phyloP scores from a whole-genome alignment of 2,888 invertebrate genomes.

The Pantelozetes paolii region DNA sequence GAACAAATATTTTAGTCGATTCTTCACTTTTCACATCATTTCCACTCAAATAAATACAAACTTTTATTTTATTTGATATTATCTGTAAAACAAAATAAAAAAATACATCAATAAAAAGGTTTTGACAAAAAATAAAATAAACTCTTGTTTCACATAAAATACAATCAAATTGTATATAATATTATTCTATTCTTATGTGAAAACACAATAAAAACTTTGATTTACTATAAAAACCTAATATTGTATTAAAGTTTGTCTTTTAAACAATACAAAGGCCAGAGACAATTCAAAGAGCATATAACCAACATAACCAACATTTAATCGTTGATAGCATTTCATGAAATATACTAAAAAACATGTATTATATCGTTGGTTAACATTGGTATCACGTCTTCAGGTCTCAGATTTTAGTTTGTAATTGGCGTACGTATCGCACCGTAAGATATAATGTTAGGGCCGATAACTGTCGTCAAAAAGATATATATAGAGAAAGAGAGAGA shows the following conservation, averaged over 20 bases:
- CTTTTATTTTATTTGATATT: neutral
- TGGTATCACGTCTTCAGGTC: slow-evolving; percentile 4
- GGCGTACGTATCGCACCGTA: neutral
- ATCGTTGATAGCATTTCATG: neutral
- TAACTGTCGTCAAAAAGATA: neutral
- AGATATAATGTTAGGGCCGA: neutral
- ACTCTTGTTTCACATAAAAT: neutral
- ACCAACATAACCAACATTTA: neutral
- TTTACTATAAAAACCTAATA: too few species aligned
- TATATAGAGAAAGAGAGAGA: too few species aligned
- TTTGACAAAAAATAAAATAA: neutral
- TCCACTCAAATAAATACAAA: neutral
- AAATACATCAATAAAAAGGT: neutral
- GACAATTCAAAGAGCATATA: too few species aligned
- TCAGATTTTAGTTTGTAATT: neutral
- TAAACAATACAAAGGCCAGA: too few species aligned
- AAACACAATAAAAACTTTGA: too few species aligned
- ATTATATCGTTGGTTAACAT: neutral
- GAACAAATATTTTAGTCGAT: neutral
- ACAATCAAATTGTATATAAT: too few species aligned
- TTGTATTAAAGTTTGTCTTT: too few species aligned
- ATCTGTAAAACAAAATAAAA: neutral
- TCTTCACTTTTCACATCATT: neutral
- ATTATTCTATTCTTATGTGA: too few species aligned
- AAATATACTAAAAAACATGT: neutral